Evolutionary conservation across 1,140 invertebrate genomes (phyloP).

Genomic region (Leptopilina boulardi): DNA sequence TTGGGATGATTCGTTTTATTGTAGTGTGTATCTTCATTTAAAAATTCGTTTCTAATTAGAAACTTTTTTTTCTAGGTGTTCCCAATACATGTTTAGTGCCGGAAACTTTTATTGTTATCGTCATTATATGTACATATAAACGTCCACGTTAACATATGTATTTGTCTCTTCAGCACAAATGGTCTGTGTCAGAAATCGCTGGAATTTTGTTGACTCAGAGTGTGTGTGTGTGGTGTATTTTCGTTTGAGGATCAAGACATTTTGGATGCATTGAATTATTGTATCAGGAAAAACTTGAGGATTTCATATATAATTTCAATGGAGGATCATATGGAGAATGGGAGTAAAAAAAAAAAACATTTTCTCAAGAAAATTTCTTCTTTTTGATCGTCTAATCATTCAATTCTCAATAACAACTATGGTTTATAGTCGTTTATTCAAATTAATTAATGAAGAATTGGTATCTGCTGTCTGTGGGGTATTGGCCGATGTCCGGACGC

Average conservation of each 20-base stretch:
- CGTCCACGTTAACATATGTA: too few relatives aligned
- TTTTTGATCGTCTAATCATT: not conserved
- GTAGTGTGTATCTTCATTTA: too few relatives aligned
- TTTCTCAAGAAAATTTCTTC: not conserved
- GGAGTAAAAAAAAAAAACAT: too few relatives aligned
- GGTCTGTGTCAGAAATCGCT: not conserved
- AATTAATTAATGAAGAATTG: slow-evolving; percentile 29
- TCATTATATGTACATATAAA: not conserved
- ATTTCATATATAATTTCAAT: too few relatives aligned
- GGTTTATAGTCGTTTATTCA: not conserved
- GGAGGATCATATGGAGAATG: too few relatives aligned
- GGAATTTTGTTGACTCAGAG: slow-evolving; percentile 5
- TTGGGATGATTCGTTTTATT: too few relatives aligned
- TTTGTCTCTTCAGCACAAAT: not conserved
- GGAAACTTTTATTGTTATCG: not conserved
- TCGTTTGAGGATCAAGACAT: not conserved
- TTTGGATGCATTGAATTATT: not conserved
- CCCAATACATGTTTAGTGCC: not conserved
- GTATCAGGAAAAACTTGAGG: too few relatives aligned
- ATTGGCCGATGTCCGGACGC: slow-evolving; percentile 44
- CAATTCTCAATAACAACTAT: not conserved
- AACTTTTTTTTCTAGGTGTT: not conserved
- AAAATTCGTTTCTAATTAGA: not conserved
- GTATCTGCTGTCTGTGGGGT: not conserved
- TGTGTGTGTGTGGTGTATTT: slow-evolving; percentile 5